phyloP scores from a whole-genome alignment of 2,797 vertebrate genomes.

The Staurois parvus region DNA sequence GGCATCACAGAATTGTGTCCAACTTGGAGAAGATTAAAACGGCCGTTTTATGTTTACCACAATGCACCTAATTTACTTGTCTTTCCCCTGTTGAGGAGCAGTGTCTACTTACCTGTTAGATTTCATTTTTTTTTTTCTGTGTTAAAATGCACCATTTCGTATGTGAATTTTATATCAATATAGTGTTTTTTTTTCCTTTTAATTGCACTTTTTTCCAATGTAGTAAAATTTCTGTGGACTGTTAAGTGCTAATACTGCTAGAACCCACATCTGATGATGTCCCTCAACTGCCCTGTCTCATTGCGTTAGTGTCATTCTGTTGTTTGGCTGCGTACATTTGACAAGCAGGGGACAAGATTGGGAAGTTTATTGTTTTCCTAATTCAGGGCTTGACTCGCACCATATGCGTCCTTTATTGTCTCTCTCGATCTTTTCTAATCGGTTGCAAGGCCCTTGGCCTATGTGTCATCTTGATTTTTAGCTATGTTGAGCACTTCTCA shows the following conservation, averaged over 20 bases:
- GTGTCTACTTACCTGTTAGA: constrained; percentile 39
- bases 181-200: constrained; percentile 54
- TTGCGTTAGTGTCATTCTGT: constrained; percentile 7
- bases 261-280: constrained; percentile 11
- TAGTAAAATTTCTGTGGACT: constrained; percentile 44
- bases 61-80: constrained; percentile 59
- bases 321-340: neutral
- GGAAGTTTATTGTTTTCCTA: constrained; percentile 16
- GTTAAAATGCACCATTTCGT: constrained; percentile 65
- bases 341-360: neutral
- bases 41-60: constrained; percentile 64
- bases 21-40: neutral
- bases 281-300: constrained; percentile 6
- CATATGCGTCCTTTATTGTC: constrained; percentile 30
- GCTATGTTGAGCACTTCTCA: neutral
- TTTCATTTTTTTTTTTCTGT: constrained; percentile 62
- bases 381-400: constrained; percentile 16
- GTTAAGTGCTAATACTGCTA: constrained; percentile 38
- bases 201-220: constrained; percentile 73
- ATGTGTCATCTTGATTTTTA: neutral
- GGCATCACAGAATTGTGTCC: constrained; percentile 9
- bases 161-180: constrained; percentile 40
- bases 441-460: neutral
- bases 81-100: constrained; percentile 49
- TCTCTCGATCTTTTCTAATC: neutral